Conservation (phyloP, 2,113 vertebrate species). For the Panthera leo region DNA sequence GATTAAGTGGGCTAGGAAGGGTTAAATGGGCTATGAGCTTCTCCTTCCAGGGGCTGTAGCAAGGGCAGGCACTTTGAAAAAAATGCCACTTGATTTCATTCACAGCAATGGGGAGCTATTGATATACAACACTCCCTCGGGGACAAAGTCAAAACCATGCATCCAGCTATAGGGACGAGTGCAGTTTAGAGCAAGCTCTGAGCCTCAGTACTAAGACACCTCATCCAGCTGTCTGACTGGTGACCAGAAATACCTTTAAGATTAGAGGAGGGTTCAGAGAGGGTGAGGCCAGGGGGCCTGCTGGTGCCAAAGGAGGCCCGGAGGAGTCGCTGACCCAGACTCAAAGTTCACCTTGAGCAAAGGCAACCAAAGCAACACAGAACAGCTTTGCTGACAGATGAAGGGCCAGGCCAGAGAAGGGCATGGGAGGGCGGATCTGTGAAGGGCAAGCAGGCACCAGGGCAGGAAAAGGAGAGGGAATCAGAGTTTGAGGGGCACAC, state of each 20-base stretch:
- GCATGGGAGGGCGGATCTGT: rapidly evolving
- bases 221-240: background rate
- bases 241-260: background rate
- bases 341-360: conserved; percentile 50
- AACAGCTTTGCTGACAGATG: conserved; percentile 49
- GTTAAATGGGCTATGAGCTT: background rate
- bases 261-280: background rate
- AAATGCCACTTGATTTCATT: background rate
- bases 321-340: background rate
- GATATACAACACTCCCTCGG: background rate
- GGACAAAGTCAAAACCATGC: background rate
- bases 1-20: background rate
- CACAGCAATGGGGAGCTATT: background rate
- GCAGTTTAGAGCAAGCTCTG: background rate
- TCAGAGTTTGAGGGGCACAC: rapidly evolving
- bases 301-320: background rate
- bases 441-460: background rate
- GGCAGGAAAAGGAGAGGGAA: background rate
- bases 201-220: background rate
- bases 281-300: background rate
- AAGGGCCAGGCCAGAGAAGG: background rate
- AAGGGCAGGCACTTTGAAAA: background rate
- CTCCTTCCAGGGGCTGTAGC: background rate
- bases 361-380: background rate
- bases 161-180: background rate